Percentiles rank a stretch among this genome's conserved stretches.
Conservation (phyloP, 2,113 vertebrate species). For the Taurulus bubalis region DNA sequence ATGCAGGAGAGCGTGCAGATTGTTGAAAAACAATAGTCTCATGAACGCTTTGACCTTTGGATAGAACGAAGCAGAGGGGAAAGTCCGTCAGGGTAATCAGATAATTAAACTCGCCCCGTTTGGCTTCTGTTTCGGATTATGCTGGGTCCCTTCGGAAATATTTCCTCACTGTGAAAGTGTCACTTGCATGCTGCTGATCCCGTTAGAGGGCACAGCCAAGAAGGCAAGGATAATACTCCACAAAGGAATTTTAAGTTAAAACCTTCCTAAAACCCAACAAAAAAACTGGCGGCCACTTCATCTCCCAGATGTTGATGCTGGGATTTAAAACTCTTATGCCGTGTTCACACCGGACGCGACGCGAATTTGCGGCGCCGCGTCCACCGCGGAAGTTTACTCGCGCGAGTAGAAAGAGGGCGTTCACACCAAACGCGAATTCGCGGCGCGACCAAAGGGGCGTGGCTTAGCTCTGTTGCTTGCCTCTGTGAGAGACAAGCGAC, state of each 20-base stretch:
- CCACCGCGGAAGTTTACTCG: too few species aligned
- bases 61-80: slow-evolving; percentile 44
- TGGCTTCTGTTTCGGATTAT: slow-evolving; percentile 28
- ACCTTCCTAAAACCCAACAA: slow-evolving; percentile 25
- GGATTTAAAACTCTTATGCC: slow-evolving; percentile 34
- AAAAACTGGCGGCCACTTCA: slow-evolving; percentile 36
- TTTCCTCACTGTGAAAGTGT: slow-evolving; percentile 34
- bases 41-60: slow-evolving; percentile 62
- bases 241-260: slow-evolving; percentile 51
- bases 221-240: slow-evolving; percentile 36
- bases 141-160: slow-evolving; percentile 47
- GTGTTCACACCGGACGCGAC: too few species aligned
- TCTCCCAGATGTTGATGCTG: slow-evolving; percentile 35
- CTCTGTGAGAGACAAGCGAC: too few species aligned
- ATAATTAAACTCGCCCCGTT: slow-evolving; percentile 49
- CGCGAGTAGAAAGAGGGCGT: too few species aligned
- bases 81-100: slow-evolving; percentile 57
- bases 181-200: slow-evolving; percentile 55
- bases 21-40: slow-evolving; percentile 26
- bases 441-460: too few species aligned
- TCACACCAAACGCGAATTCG: too few species aligned
- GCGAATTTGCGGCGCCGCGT: too few species aligned
- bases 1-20: slow-evolving; percentile 27
- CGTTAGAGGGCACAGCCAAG: slow-evolving; percentile 41
- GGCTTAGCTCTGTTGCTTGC: too few species aligned